Evolutionary conservation across 2,888 invertebrate genomes (phyloP), one percentile per base, ranked within the genome.

Genomic region (Caenorhabditis sp.): DNA sequence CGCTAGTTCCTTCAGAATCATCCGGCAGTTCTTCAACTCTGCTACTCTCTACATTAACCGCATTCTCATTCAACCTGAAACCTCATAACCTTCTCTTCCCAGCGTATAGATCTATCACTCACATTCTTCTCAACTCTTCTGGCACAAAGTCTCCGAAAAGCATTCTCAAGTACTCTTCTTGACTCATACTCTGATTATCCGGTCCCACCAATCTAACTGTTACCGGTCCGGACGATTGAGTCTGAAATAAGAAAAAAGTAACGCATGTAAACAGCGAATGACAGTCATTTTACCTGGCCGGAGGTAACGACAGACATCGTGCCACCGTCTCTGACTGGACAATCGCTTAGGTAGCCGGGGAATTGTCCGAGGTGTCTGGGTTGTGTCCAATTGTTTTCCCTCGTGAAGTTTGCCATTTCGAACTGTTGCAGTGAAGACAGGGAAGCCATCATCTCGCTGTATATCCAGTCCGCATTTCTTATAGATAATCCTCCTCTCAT

Each of bases 371-470:
- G n/a, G 5, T 17, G 2, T 15, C 46, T 32, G 1, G 65, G 27
- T 15, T 6, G 1, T 8, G 65, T 37, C 65, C 65, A 65, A 5
- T 55, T 41, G 20, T 62, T 62, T 3, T 15, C 26, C 2, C 27
- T 41, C 0, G 50, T 30, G 15, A 52, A 62, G 27, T 62, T 62
- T 1, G 27, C 13, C 2, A 30, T 8, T 22, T 65, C 65, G 26
- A 65, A 65, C 9, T 65, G 41, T 11, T 43, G 24, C 17, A 65
- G 15, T 8, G 65, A 37, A 5, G 43, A 35, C 22, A 65, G 11
- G 0, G 35, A 26, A 1, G 22, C 9, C 20, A 65, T 55, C 55
- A 65, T 55, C 30, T 65, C 65, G 37, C 37, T 37, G 11, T 53
- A 65, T 2, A 65, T 65, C 35, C 37, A 37, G 2, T 22, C 46